Evolutionary conservation across 2,888 invertebrate genomes (phyloP), one percentile per base, ranked within the genome.

Genomic region (Drosophila emarginata): DNA sequence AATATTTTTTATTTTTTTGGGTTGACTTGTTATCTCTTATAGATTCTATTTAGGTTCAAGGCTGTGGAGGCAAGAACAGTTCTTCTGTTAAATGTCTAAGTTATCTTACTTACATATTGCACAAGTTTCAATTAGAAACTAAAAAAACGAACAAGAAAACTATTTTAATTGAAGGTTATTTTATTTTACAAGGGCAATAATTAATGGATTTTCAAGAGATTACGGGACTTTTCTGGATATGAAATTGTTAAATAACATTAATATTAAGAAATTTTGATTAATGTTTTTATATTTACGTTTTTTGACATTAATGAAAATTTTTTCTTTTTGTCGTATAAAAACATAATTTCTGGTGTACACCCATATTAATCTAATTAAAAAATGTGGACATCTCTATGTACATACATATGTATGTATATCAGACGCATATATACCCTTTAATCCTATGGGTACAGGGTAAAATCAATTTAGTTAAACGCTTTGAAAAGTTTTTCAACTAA

Each of bases 41-140:
- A 23, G 26, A 61, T 67, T 67, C 61, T 50, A 39, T 32, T 56
- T 59, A 45, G 40, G 70, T 70, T 70, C 70, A 70, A 70, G 71
- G 71, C 11, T 70, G 50, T 21, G 39, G 14, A 23, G 14, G 37
- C 45, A 21, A 45, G 18, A 45, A 18, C 18, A 45, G 51, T 32
- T 21, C 37, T 28, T 23, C 56, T 21, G 18, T 18, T 45, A 37
- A 37, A 21, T 56, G 7, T 56, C 37, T 37, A 21, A 18, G 11
- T 45, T 45, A 45, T 45, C 45, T 12, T 18, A 18, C 54, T 54
- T 54, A 54, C 54, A 54, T 18, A 54, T 54, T 54, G 15, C 36
- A 36, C 28, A 15, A 54, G 32, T 36, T 32, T 54, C 54, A 54
- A 54, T 54, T 54, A 36, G 11, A 18, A 45, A 45, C 45, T 21